Conservation (phyloP, 2,888 invertebrate genomes). For the Vannuccia rotundouncinata region DNA sequence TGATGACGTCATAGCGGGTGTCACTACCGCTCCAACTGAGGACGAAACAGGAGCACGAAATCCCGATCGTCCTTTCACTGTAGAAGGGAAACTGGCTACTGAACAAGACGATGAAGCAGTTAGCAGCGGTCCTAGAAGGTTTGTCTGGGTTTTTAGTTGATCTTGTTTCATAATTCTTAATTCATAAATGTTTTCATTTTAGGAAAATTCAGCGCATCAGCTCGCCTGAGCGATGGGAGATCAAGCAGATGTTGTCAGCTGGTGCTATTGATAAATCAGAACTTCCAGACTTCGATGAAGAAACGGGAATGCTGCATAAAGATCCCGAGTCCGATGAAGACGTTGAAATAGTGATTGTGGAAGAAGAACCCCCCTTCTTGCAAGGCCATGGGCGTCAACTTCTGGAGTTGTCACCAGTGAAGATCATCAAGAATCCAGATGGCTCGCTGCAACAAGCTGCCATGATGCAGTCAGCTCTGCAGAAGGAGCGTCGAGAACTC, state of each 20-base stretch:
- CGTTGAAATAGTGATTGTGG: constrained; percentile 92
- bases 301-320: constrained; percentile 67
- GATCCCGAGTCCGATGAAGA: constrained; percentile 72
- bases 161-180: no score
- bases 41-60: constrained; percentile 62
- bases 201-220: no score
- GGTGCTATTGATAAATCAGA: constrained; percentile 85
- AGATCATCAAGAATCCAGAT: constrained; percentile 72
- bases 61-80: constrained; percentile 75
- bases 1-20: neutral
- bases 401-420: constrained; percentile 35
- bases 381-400: constrained; percentile 41
- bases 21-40: neutral
- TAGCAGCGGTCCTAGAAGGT: constrained; percentile 65
- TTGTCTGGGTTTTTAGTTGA: no score
- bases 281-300: constrained; percentile 92
- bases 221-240: constrained; percentile 93
- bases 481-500: constrained; percentile 89
- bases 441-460: constrained; percentile 96
- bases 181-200: no score
- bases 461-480: constrained; percentile 97
- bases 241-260: constrained; percentile 91
- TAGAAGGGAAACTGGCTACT: constrained; percentile 60
- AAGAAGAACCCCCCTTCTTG: constrained; percentile 94
- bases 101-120: constrained; percentile 66